phyloP scores from a whole-genome alignment of 1,140 invertebrate species.

The Ostrea denselamellosa region DNA sequence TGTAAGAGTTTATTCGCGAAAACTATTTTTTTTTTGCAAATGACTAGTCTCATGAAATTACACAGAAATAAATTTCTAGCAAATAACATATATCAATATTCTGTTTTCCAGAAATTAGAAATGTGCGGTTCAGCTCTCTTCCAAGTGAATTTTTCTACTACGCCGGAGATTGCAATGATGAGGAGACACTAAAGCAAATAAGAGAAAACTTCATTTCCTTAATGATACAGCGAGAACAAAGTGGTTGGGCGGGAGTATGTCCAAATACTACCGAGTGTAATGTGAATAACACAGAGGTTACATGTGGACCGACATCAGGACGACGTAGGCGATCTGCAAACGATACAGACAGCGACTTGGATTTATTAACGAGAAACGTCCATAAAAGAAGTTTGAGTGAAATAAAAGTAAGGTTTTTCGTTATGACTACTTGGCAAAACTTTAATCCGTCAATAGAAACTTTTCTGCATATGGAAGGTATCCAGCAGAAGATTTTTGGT shows the following conservation, averaged over 20 bases:
- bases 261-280: conserved; percentile 14
- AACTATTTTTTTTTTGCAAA: too few species aligned
- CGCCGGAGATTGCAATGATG: neutral
- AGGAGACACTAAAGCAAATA: neutral
- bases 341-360: neutral
- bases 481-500: neutral
- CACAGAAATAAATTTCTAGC: too few species aligned
- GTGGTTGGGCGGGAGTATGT: neutral
- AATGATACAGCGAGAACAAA: neutral
- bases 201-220: neutral
- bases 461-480: neutral
- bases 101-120: neutral
- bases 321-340: neutral
- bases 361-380: neutral
- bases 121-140: neutral
- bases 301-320: neutral
- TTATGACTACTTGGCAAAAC: neutral
- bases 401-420: neutral
- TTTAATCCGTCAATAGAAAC: neutral
- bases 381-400: neutral
- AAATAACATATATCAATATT: too few species aligned
- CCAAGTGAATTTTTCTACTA: conserved; percentile 12
- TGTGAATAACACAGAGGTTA: neutral
- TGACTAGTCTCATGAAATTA: too few species aligned
- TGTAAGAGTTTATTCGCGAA: too few species aligned